Evolutionary conservation across 2,888 invertebrate genomes (phyloP).

Genomic region (Gortyna flavago): DNA sequence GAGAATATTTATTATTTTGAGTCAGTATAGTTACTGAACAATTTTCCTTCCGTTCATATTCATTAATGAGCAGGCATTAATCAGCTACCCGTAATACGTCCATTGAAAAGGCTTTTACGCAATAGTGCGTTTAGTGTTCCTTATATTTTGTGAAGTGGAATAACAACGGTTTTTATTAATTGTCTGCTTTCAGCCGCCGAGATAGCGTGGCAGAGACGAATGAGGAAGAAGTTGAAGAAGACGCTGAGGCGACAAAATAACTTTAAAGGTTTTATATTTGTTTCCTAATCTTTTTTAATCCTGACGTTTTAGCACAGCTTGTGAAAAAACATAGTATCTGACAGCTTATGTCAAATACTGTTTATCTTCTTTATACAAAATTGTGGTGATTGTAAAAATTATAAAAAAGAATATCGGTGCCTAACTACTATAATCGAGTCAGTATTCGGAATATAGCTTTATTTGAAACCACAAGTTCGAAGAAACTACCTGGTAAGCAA

Average conservation of each 20-base stretch:
- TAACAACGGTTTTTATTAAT: neutral
- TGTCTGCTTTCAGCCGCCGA: slow-evolving; percentile 78
- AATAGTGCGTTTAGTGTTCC: neutral
- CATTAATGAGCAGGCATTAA: neutral
- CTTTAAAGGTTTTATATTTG: slow-evolving; percentile 78
- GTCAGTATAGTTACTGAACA: neutral
- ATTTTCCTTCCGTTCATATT: neutral
- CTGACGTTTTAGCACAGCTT: neutral
- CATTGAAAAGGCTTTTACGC: slow-evolving; percentile 1
- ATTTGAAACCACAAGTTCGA: neutral
- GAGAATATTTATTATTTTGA: neutral
- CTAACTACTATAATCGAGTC: neutral
- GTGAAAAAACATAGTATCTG: neutral
- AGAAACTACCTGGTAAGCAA: slow-evolving; percentile 27
- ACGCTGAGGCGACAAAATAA: slow-evolving; percentile 78
- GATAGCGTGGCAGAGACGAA: slow-evolving; percentile 83
- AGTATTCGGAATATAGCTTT: neutral
- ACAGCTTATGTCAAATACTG: slow-evolving; percentile 13
- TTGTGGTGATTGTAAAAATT: neutral
- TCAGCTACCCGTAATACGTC: neutral
- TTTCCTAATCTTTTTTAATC: neutral
- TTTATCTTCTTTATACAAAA: neutral
- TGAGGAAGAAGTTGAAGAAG: slow-evolving; percentile 85
- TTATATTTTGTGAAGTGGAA: slow-evolving; percentile 9
- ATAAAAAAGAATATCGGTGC: neutral